Conservation (phyloP, 2,888 invertebrate species). For the Ophion ventricosus region DNA sequence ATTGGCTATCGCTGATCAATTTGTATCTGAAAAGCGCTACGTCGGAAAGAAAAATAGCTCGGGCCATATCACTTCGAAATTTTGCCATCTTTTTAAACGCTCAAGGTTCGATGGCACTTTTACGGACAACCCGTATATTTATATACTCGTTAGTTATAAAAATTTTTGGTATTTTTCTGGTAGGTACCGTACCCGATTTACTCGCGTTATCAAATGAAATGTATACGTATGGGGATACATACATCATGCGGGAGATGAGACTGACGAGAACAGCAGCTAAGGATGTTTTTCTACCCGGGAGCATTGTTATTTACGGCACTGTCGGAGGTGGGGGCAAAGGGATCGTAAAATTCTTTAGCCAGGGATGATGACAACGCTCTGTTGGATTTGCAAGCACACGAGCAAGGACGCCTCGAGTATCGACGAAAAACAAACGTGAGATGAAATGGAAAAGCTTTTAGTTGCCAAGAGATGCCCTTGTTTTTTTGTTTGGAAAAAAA, state of each 20-base stretch:
- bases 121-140: background rate
- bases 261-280: slow-evolving; percentile 20
- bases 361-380: slow-evolving; percentile 47
- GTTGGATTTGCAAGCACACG: slow-evolving; percentile 53
- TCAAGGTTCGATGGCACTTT: background rate
- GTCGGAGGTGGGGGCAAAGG: slow-evolving; percentile 11
- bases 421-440: slow-evolving; percentile 17
- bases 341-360: slow-evolving; percentile 45
- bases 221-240: slow-evolving; percentile 11
- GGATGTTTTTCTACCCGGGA: slow-evolving; percentile 16
- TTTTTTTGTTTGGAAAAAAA: background rate
- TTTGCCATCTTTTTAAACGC: background rate
- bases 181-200: slow-evolving; percentile 40
- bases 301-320: slow-evolving; percentile 58
- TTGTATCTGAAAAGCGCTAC: too few species aligned
- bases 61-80: too few species aligned
- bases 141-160: background rate
- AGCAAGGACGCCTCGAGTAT: background rate
- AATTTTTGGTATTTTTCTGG: slow-evolving; percentile 20
- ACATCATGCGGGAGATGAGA: slow-evolving; percentile 10
- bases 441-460: slow-evolving; percentile 29
- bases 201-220: slow-evolving; percentile 9
- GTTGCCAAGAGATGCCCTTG: background rate
- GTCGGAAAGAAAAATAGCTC: too few species aligned
- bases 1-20: too few species aligned